Percentiles rank a stretch among this genome's conserved stretches.
These are phyloP conservation scores for Tillus elongatus DNA, from an alignment of 2,888 invertebrate species.

Conservation along the genomic window DNA sequence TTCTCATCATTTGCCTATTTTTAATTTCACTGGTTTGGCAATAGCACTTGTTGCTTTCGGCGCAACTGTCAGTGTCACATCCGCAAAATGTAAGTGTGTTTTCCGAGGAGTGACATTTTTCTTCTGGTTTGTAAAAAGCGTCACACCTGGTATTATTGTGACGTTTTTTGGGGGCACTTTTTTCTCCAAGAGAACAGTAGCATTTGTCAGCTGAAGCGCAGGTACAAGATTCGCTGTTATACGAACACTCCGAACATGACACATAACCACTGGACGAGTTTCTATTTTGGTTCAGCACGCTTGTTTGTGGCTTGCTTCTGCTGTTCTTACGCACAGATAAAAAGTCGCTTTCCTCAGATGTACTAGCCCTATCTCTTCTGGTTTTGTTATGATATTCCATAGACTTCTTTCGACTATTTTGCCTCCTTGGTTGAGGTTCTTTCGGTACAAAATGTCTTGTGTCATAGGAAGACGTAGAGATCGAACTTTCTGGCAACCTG, in stretches of 20 bases:
- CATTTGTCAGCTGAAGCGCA: conserved; percentile 71
- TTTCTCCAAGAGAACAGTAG: conserved; percentile 67
- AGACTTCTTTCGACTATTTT: conserved; percentile 16
- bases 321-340: conserved; percentile 35
- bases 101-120: conserved; percentile 58
- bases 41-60: conserved; percentile 81
- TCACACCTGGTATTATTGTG: conserved; percentile 32
- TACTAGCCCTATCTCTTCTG: conserved; percentile 32
- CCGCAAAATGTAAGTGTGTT: conserved; percentile 54
- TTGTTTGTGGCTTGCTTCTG: conserved; percentile 29
- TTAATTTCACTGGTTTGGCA: conserved; percentile 47
- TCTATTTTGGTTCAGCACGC: conserved; percentile 21
- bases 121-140: conserved; percentile 42
- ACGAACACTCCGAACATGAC: conserved; percentile 79
- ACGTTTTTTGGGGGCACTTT: conserved; percentile 35
- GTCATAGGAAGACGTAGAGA: conserved; percentile 55
- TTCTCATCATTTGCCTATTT: conserved; percentile 40
- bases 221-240: conserved; percentile 75
- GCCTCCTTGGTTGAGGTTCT: conserved; percentile 31
- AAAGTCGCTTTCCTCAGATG: conserved; percentile 44
- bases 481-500: conserved; percentile 49
- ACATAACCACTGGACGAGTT: conserved; percentile 59
- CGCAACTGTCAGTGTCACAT: conserved; percentile 79
- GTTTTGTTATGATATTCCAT: conserved; percentile 16
- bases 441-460: conserved; percentile 53